Conservation (phyloP, 1,140 invertebrate genomes). For the Philopotamus ludificatus region DNA sequence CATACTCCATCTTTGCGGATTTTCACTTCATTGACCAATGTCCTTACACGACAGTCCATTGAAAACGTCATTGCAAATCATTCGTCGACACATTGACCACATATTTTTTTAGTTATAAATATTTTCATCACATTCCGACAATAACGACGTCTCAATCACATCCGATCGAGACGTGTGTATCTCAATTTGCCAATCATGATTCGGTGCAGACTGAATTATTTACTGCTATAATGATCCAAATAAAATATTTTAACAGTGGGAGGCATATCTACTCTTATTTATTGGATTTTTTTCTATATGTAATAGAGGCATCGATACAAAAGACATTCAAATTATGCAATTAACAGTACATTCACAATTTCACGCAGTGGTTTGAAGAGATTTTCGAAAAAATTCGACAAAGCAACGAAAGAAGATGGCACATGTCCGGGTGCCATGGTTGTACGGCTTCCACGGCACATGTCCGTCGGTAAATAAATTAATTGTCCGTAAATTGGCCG, state of each 20-base stretch:
- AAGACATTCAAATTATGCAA: too few relatives aligned
- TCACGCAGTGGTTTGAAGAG: too few relatives aligned
- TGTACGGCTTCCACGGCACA: conserved; percentile 26
- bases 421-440: conserved; percentile 2
- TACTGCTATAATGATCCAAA: too few relatives aligned
- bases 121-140: background rate
- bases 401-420: background rate
- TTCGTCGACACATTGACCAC: background rate
- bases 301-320: too few relatives aligned
- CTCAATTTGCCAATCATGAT: too few relatives aligned
- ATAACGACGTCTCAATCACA: background rate
- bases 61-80: too few relatives aligned
- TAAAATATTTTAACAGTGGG: too few relatives aligned
- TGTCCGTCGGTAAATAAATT: conserved; percentile 29
- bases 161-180: background rate
- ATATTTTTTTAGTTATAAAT: background rate
- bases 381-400: too few relatives aligned
- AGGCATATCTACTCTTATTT: too few relatives aligned
- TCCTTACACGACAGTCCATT: conserved; percentile 15
- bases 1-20: conserved; percentile 33
- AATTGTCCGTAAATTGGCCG: conserved; percentile 26
- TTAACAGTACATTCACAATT: too few relatives aligned
- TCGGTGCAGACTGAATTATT: too few relatives aligned
- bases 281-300: too few relatives aligned
- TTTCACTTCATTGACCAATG: conserved; percentile 34